phyloP scores from a whole-genome alignment of 2,797 vertebrate genomes.

The Salmo trutta region DNA sequence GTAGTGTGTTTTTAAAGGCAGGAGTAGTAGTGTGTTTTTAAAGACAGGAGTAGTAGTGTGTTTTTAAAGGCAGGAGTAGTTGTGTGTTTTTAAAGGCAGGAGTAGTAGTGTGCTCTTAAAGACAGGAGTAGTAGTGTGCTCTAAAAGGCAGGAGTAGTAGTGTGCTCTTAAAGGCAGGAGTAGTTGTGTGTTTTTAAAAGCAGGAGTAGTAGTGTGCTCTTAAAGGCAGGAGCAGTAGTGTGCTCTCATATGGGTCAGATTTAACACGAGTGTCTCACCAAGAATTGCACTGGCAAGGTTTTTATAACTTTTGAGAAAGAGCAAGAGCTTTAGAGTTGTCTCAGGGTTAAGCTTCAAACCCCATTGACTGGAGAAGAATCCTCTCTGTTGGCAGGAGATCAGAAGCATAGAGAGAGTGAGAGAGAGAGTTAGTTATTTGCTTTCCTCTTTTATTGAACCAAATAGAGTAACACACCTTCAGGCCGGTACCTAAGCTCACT shows the following conservation, averaged over 20 bases:
- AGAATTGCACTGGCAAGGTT: constrained; percentile 28
- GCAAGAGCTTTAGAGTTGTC: constrained; percentile 20
- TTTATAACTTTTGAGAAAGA: constrained; percentile 40
- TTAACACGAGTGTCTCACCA: constrained; percentile 25
- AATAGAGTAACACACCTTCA: background rate
- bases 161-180: no score
- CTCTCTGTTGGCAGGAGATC: background rate
- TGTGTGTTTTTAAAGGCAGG: no score
- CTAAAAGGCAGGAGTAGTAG: no score
- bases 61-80: no score
- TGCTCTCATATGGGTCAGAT: constrained; percentile 39
- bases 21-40: no score
- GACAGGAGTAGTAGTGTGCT: no score
- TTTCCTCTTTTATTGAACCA: background rate
- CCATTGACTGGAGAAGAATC: constrained; percentile 21
- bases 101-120: no score
- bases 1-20: no score
- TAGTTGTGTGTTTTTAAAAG: no score
- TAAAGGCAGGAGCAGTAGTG: background rate
- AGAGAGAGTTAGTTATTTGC: background rate
- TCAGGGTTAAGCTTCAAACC: constrained; percentile 30
- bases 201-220: no score
- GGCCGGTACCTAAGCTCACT: background rate
- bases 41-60: no score
- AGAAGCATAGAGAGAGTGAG: background rate